Percentiles rank a stretch among this genome's conserved stretches.
Conservation (phyloP, 1,140 invertebrate species). For the Scaptodrosophila lebanonensis region DNA sequence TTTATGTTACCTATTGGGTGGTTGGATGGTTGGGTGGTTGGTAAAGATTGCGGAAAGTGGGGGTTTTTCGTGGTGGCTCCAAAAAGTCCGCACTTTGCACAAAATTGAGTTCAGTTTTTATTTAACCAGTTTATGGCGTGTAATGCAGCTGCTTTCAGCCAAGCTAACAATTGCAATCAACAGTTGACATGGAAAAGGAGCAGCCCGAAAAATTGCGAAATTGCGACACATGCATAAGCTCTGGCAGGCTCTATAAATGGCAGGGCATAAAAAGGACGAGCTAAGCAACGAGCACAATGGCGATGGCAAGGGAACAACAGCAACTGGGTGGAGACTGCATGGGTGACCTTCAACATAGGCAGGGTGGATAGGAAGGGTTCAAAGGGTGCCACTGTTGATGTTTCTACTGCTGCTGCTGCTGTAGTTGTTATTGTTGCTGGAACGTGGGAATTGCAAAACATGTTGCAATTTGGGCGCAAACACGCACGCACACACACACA, state of each 20-base stretch:
- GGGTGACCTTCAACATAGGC: constrained; percentile 55
- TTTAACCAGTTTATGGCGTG: not conserved
- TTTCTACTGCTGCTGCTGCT: no score
- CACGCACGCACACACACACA: not conserved
- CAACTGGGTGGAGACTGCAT: constrained; percentile 28
- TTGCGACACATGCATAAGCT: no score
- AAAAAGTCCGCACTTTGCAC: constrained; percentile 19
- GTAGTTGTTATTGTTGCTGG: no score
- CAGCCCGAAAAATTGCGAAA: not conserved
- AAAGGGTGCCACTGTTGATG: no score
- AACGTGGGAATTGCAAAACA: constrained; percentile 63
- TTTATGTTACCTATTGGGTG: no score
- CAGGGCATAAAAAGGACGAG: constrained; percentile 24
- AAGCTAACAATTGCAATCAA: constrained; percentile 22
- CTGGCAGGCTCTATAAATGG: no score
- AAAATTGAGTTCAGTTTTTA: constrained; percentile 57
- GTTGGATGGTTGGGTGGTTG: no score
- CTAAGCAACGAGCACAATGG: constrained; percentile 28
- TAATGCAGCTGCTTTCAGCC: constrained; percentile 10
- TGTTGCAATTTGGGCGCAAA: constrained; percentile 55
- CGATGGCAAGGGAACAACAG: constrained; percentile 15
- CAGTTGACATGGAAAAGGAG: constrained; percentile 40
- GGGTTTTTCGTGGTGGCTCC: no score
- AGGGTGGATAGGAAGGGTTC: constrained; percentile 9
- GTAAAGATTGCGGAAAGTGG: no score